These are phyloP conservation scores for Monoplex corrugatus DNA, from an alignment of 2,888 invertebrate genomes.

Conservation along the genomic window DNA sequence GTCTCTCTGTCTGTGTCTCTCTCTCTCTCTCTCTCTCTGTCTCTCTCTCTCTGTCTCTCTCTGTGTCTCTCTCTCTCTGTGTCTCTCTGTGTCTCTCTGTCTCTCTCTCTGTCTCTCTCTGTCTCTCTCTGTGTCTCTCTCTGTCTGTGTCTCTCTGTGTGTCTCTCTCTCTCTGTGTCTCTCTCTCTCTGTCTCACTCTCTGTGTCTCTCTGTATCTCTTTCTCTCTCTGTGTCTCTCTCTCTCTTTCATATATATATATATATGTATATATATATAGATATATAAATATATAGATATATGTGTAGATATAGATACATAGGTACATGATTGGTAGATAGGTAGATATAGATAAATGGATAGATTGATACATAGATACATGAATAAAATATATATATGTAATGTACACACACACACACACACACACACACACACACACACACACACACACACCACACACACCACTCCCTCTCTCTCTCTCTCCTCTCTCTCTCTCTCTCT, in stretches of 20 bases:
- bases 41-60: too few relatives aligned
- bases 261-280: neutral
- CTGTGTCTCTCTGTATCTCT: too few relatives aligned
- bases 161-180: constrained; percentile 4
- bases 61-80: neutral
- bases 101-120: neutral
- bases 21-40: neutral
- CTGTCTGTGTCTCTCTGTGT: neutral
- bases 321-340: neutral
- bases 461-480: neutral
- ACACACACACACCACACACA: constrained; percentile 16
- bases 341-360: neutral
- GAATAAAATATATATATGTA: too few relatives aligned
- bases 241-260: neutral
- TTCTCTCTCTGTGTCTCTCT: neutral
- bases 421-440: neutral
- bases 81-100: too few relatives aligned
- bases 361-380: neutral
- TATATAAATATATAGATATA: neutral
- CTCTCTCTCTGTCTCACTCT: constrained; percentile 2
- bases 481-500: neutral
- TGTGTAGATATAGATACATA: neutral
- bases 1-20: neutral
- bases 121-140: neutral
- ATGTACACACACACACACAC: neutral